Conservation (phyloP, 2,888 invertebrate genomes). For the Exephanes ischioxanthus region DNA sequence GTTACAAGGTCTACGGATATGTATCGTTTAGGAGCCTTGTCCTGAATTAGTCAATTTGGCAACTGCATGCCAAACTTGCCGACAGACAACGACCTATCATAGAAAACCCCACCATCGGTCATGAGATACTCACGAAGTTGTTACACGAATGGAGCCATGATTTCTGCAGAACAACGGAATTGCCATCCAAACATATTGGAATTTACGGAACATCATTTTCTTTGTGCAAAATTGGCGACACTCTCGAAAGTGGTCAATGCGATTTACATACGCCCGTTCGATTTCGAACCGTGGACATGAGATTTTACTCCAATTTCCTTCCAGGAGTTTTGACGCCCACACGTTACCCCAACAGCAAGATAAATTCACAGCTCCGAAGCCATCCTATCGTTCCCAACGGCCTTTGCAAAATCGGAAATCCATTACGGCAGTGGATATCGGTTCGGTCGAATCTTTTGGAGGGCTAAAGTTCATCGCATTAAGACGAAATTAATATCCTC, state of each 20-base stretch:
- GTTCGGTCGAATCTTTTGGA: background rate
- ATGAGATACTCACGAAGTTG: background rate
- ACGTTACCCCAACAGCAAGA: background rate
- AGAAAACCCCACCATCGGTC: background rate
- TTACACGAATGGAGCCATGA: background rate
- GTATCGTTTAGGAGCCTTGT: background rate
- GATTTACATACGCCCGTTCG: background rate
- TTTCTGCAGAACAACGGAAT: background rate
- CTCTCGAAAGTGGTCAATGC: background rate
- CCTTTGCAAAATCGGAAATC: background rate
- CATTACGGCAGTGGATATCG: constrained; percentile 3
- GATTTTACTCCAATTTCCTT: background rate
- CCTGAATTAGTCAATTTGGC: too few species aligned
- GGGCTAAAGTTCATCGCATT: constrained; percentile 39
- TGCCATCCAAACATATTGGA: background rate
- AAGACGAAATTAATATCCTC: constrained; percentile 7
- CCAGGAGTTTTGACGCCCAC: background rate
- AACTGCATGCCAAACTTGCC: background rate
- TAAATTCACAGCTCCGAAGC: background rate
- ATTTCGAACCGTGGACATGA: background rate
- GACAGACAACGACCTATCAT: background rate
- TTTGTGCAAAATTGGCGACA: background rate
- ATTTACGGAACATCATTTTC: background rate
- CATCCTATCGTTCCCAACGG: background rate
- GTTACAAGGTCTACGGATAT: background rate